These are phyloP conservation scores for Falco columbarius DNA, from an alignment of 2,797 vertebrate genomes.

Conservation along the genomic window DNA sequence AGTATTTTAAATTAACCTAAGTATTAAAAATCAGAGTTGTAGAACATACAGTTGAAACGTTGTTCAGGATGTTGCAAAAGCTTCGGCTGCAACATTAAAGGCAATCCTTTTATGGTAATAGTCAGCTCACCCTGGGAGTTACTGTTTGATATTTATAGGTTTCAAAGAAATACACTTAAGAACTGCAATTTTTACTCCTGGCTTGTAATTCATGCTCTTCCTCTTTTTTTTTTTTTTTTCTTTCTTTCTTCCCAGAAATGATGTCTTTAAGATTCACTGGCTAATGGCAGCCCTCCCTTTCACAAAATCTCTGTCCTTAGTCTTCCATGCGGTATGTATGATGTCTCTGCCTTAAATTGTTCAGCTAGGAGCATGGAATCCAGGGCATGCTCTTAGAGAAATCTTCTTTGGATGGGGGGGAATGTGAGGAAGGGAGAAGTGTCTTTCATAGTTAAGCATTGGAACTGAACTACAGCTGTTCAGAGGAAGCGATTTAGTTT, in stretches of 20 bases:
- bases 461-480: not conserved
- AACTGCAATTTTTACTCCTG: not conserved
- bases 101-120: not conserved
- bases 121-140: not conserved
- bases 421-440: not conserved
- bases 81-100: not conserved
- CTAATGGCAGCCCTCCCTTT: slow-evolving; percentile 89
- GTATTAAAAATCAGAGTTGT: not conserved
- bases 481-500: not conserved
- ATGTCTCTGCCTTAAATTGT: not conserved
- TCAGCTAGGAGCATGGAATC: not conserved
- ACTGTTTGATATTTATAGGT: not conserved
- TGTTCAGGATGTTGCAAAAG: not conserved
- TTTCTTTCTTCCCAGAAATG: slow-evolving; percentile 72
- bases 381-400: not conserved
- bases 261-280: slow-evolving; percentile 91
- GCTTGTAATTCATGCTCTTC: not conserved
- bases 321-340: slow-evolving; percentile 85
- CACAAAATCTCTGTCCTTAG: slow-evolving; percentile 87
- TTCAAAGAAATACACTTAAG: not conserved
- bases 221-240: accelerated
- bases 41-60: not conserved
- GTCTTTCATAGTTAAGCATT: not conserved
- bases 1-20: not conserved
- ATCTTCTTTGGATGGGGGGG: not conserved